Percentiles rank a stretch among this genome's conserved stretches.
These are phyloP conservation scores for Globodera ellingtonae DNA, from an alignment of 1,140 invertebrate species.

Conservation along the genomic window DNA sequence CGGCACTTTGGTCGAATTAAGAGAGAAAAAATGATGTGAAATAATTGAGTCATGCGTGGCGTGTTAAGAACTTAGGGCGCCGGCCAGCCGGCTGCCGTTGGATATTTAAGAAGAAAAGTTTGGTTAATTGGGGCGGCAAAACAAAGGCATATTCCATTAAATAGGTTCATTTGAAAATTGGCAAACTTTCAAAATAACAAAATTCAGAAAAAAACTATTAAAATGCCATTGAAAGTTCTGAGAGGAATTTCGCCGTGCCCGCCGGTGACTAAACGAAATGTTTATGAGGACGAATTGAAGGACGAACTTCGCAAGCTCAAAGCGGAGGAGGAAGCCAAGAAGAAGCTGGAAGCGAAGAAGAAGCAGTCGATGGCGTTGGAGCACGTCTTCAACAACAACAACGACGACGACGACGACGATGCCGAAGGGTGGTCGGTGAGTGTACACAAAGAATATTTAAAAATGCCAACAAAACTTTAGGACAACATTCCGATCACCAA, in stretches of 20 bases:
- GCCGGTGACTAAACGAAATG: not conserved
- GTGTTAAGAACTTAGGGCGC: not conserved
- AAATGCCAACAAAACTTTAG: constrained; percentile 1
- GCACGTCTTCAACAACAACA: too few species aligned
- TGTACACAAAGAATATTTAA: not conserved
- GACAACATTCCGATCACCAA: constrained; percentile 9
- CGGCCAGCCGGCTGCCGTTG: too few species aligned
- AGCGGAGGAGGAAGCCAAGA: not conserved
- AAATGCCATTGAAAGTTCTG: not conserved
- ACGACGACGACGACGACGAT: not conserved
- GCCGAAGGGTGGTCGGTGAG: constrained; percentile 9
- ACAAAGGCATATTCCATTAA: too few species aligned
- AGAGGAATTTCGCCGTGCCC: not conserved
- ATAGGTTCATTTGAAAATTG: too few species aligned
- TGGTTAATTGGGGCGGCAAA: too few species aligned
- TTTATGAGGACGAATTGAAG: not conserved
- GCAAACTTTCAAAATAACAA: not conserved
- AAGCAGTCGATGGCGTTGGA: not conserved
- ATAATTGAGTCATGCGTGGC: not conserved
- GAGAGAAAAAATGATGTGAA: too few species aligned
- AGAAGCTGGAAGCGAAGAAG: not conserved
- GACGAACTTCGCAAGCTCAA: not conserved
- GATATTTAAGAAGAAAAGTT: not conserved
- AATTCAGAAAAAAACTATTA: not conserved
- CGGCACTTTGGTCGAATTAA: too few species aligned